Conservation (phyloP, 2,888 invertebrate genomes). For the Drosophila recens region DNA sequence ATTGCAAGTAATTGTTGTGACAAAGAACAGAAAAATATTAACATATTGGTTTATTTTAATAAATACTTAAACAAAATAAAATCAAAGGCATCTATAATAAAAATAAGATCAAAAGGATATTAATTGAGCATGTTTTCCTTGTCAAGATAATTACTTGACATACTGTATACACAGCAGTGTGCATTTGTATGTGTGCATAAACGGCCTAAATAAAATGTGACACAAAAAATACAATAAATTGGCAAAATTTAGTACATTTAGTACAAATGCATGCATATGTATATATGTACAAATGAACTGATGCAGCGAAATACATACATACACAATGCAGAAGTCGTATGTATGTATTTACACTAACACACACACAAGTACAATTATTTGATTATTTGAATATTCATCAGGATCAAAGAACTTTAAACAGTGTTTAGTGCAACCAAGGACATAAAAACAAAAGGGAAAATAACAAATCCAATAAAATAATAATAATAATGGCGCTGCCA, state of each 20-base stretch:
- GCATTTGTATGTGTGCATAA: neutral
- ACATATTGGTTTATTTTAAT: no score
- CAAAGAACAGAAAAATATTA: neutral
- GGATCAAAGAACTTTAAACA: constrained; percentile 23
- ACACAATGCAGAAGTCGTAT: neutral
- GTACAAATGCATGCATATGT: neutral
- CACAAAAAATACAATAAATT: neutral
- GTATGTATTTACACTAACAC: neutral
- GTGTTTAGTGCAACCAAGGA: constrained; percentile 5
- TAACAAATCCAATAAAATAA: constrained; percentile 23
- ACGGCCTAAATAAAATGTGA: constrained; percentile 7
- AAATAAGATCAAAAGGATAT: no score
- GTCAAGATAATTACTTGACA: no score
- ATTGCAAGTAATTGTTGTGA: neutral
- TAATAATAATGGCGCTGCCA: constrained; percentile 81
- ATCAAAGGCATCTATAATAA: no score
- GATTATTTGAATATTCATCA: constrained; percentile 8
- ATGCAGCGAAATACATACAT: neutral
- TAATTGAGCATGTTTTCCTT: neutral
- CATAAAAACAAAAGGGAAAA: constrained; percentile 3
- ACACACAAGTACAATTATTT: constrained; percentile 7
- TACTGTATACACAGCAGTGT: neutral
- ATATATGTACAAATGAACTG: neutral
- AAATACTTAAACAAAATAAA: no score
- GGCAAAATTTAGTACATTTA: neutral